Evolutionary conservation across 2,113 vertebrate genomes (phyloP).

Genomic region (Micromys minutus): DNA sequence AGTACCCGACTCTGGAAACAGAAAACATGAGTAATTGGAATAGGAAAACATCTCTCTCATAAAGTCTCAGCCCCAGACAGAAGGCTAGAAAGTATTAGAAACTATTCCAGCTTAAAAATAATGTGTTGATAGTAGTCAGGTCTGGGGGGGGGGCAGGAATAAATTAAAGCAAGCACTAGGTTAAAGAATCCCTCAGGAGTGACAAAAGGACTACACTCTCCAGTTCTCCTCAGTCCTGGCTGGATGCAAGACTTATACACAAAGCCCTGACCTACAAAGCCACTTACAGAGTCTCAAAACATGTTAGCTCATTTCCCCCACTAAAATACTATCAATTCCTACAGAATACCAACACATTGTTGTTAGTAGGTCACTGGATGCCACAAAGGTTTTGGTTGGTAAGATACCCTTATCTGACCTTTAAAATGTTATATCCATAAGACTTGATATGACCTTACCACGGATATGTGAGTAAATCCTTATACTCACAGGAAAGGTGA

Average conservation of each 20-base stretch:
- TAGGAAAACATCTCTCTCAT: background rate
- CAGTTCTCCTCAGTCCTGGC: background rate
- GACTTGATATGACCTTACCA: background rate
- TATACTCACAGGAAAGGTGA: background rate
- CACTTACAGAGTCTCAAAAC: background rate
- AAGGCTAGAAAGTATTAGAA: background rate
- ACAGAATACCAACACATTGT: background rate
- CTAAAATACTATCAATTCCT: background rate
- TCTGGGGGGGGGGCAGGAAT: background rate
- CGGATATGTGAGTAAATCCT: background rate
- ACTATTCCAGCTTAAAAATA: background rate
- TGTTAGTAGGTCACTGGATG: background rate
- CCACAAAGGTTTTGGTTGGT: background rate
- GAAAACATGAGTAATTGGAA: background rate
- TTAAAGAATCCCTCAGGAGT: background rate
- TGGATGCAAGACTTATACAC: background rate
- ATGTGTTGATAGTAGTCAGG: background rate
- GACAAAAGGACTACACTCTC: background rate
- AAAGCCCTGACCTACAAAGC: background rate
- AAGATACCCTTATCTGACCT: conserved; percentile 23
- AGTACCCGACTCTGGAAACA: background rate
- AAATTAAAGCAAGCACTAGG: background rate
- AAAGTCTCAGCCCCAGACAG: background rate
- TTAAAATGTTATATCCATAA: background rate
- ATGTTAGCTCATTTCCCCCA: background rate